Evolutionary conservation across 2,888 invertebrate species (phyloP).

Genomic region (Epinotia bilunana): DNA sequence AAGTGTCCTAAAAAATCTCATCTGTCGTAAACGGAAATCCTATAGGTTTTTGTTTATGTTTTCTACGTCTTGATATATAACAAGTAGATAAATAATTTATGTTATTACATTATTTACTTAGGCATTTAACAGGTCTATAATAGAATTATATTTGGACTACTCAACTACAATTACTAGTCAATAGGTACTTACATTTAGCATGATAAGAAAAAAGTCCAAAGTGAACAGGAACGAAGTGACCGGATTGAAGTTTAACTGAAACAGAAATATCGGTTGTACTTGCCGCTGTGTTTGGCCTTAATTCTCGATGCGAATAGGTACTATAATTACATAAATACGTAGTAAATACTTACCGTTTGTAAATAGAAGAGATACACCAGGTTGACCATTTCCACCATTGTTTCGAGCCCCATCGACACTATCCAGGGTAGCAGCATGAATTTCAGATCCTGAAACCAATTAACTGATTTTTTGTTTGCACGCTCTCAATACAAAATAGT

Average conservation of each 20-base stretch:
- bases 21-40: too few relatives aligned
- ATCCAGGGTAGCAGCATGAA: slow-evolving; percentile 91
- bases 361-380: slow-evolving; percentile 86
- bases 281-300: too few relatives aligned
- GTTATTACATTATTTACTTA: too few relatives aligned
- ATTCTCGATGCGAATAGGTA: not conserved
- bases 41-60: too few relatives aligned
- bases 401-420: slow-evolving; percentile 86
- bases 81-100: too few relatives aligned
- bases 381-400: slow-evolving; percentile 87
- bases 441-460: slow-evolving; percentile 87
- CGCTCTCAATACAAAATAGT: not conserved
- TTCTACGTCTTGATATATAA: too few relatives aligned
- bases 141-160: not conserved
- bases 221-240: slow-evolving; percentile 90
- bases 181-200: slow-evolving; percentile 88
- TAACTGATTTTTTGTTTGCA: too few relatives aligned
- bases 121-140: too few relatives aligned
- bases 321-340: not conserved
- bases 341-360: slow-evolving; percentile 86
- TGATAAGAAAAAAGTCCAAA: slow-evolving; percentile 90
- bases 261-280: slow-evolving; percentile 54
- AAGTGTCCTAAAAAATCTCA: too few relatives aligned
- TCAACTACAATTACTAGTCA: too few relatives aligned
- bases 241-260: slow-evolving; percentile 89